Evolutionary conservation across 2,888 invertebrate species (phyloP), one percentile per base, ranked within the genome.

Genomic region (Cephus rjabovi): DNA sequence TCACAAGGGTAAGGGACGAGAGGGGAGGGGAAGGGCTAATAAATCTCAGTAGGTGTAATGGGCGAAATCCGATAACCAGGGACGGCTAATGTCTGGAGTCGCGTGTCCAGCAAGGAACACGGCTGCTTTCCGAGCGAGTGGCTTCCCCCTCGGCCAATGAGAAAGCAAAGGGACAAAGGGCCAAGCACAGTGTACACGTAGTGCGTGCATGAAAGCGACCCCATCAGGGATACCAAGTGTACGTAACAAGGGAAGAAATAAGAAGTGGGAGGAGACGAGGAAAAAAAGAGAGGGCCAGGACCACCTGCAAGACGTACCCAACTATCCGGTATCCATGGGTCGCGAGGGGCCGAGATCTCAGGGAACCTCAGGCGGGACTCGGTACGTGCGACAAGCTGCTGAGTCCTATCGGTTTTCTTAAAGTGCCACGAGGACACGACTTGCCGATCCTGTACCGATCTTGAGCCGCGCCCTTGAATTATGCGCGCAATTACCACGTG

Each of bases 381-480:
- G 71, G 12, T 12, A 11, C 31, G 71, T n/a, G 31, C 83, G 84
- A 87, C 82, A 84, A 87, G 87, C 77, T 33, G 71, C 83, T 86
- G 81, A 83, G 81, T 84, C 71, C 31, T 84, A 87, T 88, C 87
- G 86, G 86, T 87, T 89, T 88, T 84, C 88, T 85, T 84, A 87
- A 88, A 89, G 87, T 88, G 86, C 86, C 84, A 85, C 31, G 70
- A 75, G 33, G 33, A 75, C 40, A 31, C 31, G 71, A 31, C 71
- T 31, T 71, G 31, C 71, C 71, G 33, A 34, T 34, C 33, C 31
- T 71, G 12, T 34, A 71, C 71, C 71, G 31, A 31, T 71, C 71
- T 71, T 34, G 84, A 81, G 86, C 84, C 86, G 88, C 87, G 83
- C 86, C 86, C 88, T 89, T 89, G 88, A 90, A 89, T 90, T 89